These are phyloP conservation scores for Drosophila subsilvestris DNA, from an alignment of 2,888 invertebrate genomes.

Conservation along the genomic window DNA sequence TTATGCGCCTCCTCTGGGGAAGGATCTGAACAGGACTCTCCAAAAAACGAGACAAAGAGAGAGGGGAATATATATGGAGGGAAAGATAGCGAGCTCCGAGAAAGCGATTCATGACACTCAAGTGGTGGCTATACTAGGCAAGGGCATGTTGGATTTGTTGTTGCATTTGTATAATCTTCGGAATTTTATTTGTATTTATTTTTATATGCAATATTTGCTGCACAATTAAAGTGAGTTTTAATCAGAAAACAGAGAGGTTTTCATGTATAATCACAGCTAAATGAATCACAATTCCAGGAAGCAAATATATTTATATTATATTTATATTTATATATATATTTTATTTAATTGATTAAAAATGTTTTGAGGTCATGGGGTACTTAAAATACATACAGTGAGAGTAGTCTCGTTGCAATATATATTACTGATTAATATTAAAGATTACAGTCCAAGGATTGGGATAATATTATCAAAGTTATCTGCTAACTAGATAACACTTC, in stretches of 20 bases:
- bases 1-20: slow-evolving; percentile 24
- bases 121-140: slow-evolving; percentile 8
- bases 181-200: no score
- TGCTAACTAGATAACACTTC: background rate
- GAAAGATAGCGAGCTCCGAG: slow-evolving; percentile 9
- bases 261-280: background rate
- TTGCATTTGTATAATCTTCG: background rate
- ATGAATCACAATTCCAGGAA: background rate
- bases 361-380: no score
- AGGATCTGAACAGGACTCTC: background rate
- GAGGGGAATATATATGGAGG: slow-evolving; percentile 1
- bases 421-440: no score
- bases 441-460: background rate
- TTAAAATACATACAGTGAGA: no score
- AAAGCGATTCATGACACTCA: slow-evolving; percentile 21
- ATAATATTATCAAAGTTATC: background rate
- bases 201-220: no score
- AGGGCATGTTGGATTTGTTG: background rate
- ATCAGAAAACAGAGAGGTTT: background rate
- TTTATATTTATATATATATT: no score
- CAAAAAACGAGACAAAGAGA: background rate
- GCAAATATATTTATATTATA: no score
- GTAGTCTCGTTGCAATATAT: no score
- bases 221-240: background rate
- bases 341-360: background rate